These are phyloP conservation scores for Ginglymostoma cirratum DNA, from an alignment of 2,113 vertebrate species.

Conservation along the genomic window DNA sequence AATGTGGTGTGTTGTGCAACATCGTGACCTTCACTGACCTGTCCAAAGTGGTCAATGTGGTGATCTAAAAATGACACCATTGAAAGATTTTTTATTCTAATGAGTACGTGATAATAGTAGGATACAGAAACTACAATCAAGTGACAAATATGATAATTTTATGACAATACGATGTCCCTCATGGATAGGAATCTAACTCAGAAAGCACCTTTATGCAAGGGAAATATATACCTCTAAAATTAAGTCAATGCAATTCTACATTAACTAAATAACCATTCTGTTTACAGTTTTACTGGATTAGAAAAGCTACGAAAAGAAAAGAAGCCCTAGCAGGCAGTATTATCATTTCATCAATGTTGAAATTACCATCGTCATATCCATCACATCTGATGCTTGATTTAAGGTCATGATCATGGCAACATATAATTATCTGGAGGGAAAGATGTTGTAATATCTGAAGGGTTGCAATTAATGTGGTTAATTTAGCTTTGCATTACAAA, in stretches of 20 bases:
- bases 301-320: background rate
- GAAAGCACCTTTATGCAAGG: background rate
- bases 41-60: too few species aligned
- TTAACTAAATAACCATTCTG: background rate
- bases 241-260: background rate
- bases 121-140: background rate
- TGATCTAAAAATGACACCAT: too few species aligned
- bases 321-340: background rate
- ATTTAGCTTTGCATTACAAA: constrained; percentile 23
- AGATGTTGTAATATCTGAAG: constrained; percentile 17
- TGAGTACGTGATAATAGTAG: background rate
- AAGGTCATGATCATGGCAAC: constrained; percentile 29
- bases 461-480: constrained; percentile 28
- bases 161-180: background rate
- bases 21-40: too few species aligned
- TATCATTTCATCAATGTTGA: background rate
- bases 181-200: background rate
- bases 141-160: background rate
- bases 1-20: too few species aligned
- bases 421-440: constrained; percentile 27
- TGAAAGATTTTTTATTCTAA: background rate
- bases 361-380: background rate
- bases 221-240: background rate
- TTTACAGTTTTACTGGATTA: background rate
- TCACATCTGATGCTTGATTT: constrained; percentile 27